phyloP scores from a whole-genome alignment of 2,797 vertebrate genomes.

The Mus minutoides region DNA sequence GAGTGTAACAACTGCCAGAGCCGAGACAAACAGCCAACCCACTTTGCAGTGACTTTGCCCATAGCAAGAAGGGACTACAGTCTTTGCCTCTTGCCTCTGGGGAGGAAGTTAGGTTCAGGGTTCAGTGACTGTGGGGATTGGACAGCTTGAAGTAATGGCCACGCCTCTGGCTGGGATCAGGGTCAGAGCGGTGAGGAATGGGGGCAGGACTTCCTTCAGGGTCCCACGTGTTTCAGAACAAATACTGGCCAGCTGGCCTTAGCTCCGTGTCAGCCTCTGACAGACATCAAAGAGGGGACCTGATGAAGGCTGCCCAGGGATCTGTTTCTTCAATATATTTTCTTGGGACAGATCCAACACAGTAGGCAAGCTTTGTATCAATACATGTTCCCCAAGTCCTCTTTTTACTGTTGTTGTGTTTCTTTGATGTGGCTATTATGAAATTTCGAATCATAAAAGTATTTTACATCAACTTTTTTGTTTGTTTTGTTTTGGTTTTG shows the following conservation, averaged over 20 bases:
- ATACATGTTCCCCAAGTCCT: too few relatives aligned
- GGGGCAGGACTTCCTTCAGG: background rate
- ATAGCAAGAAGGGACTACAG: slow-evolving; percentile 5
- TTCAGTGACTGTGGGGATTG: background rate
- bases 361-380: background rate
- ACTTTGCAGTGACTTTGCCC: background rate
- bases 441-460: background rate
- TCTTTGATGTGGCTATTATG: background rate
- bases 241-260: background rate
- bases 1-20: background rate
- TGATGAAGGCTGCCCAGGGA: background rate
- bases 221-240: background rate
- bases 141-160: background rate
- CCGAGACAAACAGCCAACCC: background rate
- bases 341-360: background rate
- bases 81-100: background rate
- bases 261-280: background rate
- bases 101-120: slow-evolving; percentile 25
- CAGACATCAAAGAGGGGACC: too few relatives aligned
- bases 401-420: background rate
- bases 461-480: background rate
- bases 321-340: background rate
- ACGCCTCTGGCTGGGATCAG: background rate
- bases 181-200: background rate
- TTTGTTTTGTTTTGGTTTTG: background rate